Base-by-base conservation (phyloP, 2,797 vertebrate species). In the Taenioides sp. region DNA sequence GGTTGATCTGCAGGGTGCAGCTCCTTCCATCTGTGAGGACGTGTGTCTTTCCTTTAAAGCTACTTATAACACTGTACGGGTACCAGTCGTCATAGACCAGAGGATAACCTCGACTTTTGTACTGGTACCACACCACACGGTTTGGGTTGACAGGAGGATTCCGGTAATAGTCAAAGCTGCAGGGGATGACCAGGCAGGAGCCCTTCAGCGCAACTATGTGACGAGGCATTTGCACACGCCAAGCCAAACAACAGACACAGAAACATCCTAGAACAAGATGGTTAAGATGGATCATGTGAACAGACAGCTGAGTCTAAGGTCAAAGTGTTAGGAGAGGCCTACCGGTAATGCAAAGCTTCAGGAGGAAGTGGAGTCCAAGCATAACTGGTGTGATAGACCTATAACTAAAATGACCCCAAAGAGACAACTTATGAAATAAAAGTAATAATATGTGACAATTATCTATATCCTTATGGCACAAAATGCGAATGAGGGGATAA, bases 161-260 rank as follows among this genome's bases (percentile, higher is more conserved):
- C 0, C 0, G 6, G 28, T 34, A 0, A 74, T 91, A 91, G 40
- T 64, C 1, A 66, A 77, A 92, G 14, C 16, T 79, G 70, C 91
- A 92, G 31, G 91, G 91, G 28, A 92, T 91, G 67, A 87, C 80
- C 17, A 92, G 70, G 37, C 91, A 92, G 69, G 91, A 92, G 61
- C 59, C 76, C 4, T 9, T 0, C 27, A 91, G 14, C 20, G 50
- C 92, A 55, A 34, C 66, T 10, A 91, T 86, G 3, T 43, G 47
- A 0, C 25, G 31, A 22, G 88, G 90, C 69, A 90, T 68, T 0
- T 1, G 1, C 5, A 93, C 87, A 0, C 1, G 0, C 90, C 90
- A 93, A 47, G 75, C 74, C 2, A 27, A 47, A 16, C 76, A 81
- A 40, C 31, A n/a, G 5, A 11, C 52, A 60, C 74, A 50, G 22